phyloP scores from a whole-genome alignment of 1,140 invertebrate genomes.

The Lineus longissimus region DNA sequence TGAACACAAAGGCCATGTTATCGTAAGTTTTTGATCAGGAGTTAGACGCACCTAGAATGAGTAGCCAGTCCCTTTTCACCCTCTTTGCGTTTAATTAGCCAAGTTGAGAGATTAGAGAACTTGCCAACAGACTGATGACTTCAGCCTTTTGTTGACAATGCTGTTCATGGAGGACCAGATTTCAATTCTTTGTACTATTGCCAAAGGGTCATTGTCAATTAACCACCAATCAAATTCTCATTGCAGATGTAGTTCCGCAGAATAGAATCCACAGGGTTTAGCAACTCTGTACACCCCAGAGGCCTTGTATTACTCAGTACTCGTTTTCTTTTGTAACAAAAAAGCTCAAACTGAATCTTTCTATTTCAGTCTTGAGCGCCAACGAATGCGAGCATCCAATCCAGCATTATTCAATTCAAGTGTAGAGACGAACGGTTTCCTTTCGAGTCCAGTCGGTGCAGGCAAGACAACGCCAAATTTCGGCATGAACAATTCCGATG shows the following conservation, averaged over 20 bases:
- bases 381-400: conserved; percentile 25
- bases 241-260: too few species aligned
- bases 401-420: conserved; percentile 23
- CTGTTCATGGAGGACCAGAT: too few species aligned
- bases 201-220: too few species aligned
- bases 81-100: background rate
- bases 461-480: background rate
- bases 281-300: too few species aligned
- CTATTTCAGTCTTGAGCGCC: conserved; percentile 31
- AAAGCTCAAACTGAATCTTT: too few species aligned
- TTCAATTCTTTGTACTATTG: too few species aligned
- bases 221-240: too few species aligned
- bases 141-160: too few species aligned
- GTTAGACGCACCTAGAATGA: background rate
- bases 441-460: conserved; percentile 20
- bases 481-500: conserved; percentile 18
- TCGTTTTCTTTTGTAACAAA: too few species aligned
- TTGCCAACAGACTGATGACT: background rate
- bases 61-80: background rate
- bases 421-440: conserved; percentile 22
- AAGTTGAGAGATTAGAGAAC: background rate
- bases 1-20: conserved; percentile 29
- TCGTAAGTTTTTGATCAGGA: too few species aligned
- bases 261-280: too few species aligned
- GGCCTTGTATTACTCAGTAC: too few species aligned